Conservation (phyloP, 2,113 vertebrate genomes). For the Xenus cinereus region DNA sequence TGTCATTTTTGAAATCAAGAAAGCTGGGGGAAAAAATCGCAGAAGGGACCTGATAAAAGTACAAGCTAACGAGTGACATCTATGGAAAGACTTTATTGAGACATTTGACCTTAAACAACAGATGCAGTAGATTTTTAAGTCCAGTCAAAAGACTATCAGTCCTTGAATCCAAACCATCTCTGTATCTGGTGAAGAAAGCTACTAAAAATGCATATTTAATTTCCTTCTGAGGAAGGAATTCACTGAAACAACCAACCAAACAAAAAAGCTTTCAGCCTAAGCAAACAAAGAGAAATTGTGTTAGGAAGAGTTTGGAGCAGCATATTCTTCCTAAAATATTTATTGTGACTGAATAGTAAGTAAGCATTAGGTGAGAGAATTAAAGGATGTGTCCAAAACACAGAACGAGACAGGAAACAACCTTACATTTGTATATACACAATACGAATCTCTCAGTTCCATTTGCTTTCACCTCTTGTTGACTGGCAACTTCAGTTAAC, state of each 20-base stretch:
- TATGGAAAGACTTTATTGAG: conserved; percentile 51
- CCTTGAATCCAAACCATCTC: conserved; percentile 42
- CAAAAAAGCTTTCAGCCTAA: conserved; percentile 25
- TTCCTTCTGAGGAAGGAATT: conserved; percentile 50
- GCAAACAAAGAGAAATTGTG: neutral
- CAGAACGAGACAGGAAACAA: neutral
- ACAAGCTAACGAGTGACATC: neutral
- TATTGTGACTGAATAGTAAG: conserved; percentile 24
- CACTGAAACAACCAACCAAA: conserved; percentile 43
- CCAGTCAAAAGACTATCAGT: conserved; percentile 58
- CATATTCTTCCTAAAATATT: neutral
- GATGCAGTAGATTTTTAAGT: conserved; percentile 41
- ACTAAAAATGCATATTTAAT: conserved; percentile 33
- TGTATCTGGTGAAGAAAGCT: conserved; percentile 54
- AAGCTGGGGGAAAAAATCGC: conserved; percentile 45
- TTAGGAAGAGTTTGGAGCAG: neutral
- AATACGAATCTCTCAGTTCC: neutral
- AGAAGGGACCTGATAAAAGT: conserved; percentile 54
- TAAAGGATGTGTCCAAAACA: conserved; percentile 2
- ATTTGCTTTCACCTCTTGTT: neutral
- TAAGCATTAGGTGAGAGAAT: neutral
- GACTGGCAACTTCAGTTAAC: neutral
- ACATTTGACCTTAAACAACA: conserved; percentile 12
- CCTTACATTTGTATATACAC: neutral
- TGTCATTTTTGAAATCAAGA: conserved; percentile 70